Evolutionary conservation across 2,797 vertebrate species (phyloP), one percentile per base, ranked within the genome.

Genomic region (Etheostoma perlongum): DNA sequence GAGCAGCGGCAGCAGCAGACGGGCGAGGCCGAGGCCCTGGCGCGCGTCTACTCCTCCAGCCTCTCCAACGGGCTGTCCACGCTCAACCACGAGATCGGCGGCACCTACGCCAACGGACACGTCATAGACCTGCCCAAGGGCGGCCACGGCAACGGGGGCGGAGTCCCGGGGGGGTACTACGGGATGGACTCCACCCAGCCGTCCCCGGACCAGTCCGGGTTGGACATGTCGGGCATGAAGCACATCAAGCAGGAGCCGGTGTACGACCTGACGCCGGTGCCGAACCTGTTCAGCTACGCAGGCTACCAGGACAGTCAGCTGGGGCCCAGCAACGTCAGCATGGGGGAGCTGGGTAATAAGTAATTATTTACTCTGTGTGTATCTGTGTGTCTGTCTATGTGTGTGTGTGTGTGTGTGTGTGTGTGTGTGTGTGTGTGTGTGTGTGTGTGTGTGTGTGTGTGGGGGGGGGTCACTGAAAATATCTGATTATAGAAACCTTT

Each of bases 171-270:
- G 2, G 96, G 96, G 10, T 99, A 98, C 83, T 99, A 99, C 67
- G 96, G 93, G 2, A 95, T 99, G 90, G 98, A 99, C 93, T 99
- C 98, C 51, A 97, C 97, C 76, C 98, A 99, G 88, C 96, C 98
- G 1, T 99, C 98, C 83, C 98, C 98, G 6, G 98, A 99, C 91
- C 98, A 99, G 92, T 99, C 98, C 69, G 98, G 98, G 40, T 94
- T 99, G 92, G 98, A 99, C 93, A 98, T 99, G 96, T 97, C 97
- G 67, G 98, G 98, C 89, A 96, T 99, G 95, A 99, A 99, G 95
- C 98, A 98, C 92, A 99, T 99, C 91, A 99, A 99, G 85, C 98
- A 99, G 94, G 98, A 99, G 95, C 98, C 98, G 48, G 96, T 99
- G 89, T 99, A 99, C 74, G 98, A 99, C 95, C 95, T 99, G 93